Evolutionary conservation across 37 sponge, comb jelly and placozoan genomes (phyloP), one percentile per base, ranked within the genome.

Genomic region (Cliona cf. orientalis): DNA sequence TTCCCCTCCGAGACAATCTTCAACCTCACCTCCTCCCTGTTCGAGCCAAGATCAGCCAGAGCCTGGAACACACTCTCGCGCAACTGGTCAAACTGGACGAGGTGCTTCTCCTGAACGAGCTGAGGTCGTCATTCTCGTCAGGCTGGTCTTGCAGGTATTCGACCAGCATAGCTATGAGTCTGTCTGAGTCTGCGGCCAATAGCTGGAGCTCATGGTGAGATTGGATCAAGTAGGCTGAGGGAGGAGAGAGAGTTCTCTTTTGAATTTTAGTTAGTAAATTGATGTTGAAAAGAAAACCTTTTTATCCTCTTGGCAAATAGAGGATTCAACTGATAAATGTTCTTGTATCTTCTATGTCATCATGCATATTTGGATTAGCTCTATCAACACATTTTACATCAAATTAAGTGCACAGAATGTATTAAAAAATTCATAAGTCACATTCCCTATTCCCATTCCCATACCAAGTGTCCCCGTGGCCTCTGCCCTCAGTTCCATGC

Each of bases 181-280:
- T 65, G 45, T 86, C 87, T 5, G 87, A 76, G 58, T 72, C 69
- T 5, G 76, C 76, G 42, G 77, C 76, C 57, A 86, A 46, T 38
- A 79, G 68, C 32, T 86, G 87, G 1, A 79, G 40, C 23, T 31
- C 46, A 1, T 41, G 72, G 28, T 43, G 25, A 14, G 3, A 36
- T 3, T 55, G 35, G 29, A 64, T 72, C 33, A 86, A 57, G 25
- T 71, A 61, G 31, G 87, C 87, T 86, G 74, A 21, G 46, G 17
- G n/a, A n/a, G n/a, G n/a, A n/a, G n/a, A n/a, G n/a, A n/a, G n/a
- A n/a, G n/a, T n/a, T n/a, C n/a, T n/a, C n/a, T n/a, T n/a, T n/a
- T n/a, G n/a, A n/a, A n/a, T n/a, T n/a, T n/a, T n/a, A n/a, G n/a
- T n/a, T n/a, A n/a, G n/a, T n/a, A n/a, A n/a, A n/a, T n/a, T n/a